Base-by-base conservation (phyloP, 2,888 invertebrate genomes). In the Sthenelais limicola region DNA sequence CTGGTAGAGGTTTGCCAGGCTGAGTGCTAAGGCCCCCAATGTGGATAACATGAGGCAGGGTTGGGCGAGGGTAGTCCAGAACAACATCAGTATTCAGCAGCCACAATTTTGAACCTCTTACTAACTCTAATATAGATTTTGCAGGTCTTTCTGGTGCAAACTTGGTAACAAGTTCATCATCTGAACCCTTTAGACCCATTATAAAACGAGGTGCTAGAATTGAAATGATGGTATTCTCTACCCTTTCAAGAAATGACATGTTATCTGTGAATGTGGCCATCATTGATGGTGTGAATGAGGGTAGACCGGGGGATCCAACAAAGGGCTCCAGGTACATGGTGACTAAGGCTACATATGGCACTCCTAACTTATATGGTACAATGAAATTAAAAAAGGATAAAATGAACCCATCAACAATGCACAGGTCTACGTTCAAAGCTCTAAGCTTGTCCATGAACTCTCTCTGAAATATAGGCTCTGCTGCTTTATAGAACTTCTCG, bases 51-150 rank as follows among this genome's bases (percentile, higher is more conserved):
- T 75, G 71, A 9, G 75, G 71, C 58, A 74, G 67, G 4, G 47
- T 72, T 5, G 72, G 73, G 24, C 75, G 56, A 7, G 75, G 62
- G 26, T 71, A 75, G 35, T 75, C 75, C 2, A 75, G 52, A 9
- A 71, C 33, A 9, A 69, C 30, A 35, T 75, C 75, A 1, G 73
- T 62, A 52, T 74, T 73, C 18, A 75, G 26, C 33, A 75, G 24
- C 73, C 73, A 75, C 35, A 75, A 48, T 7, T 52, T 33, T 7
- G 71, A 68, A 18, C 62, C n/a, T 7, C 24, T 38, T 7, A 68
- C 48, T 15, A 75, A 32, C 21, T 15, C 28, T 15, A 54, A 2
- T 9, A 72, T 30, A 3, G 71, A 30, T 3, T 48, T 24, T 15
- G 33, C 3, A 9, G 73, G 62, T 28, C 51, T 68, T 24, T 75